Percentiles rank a stretch among this genome's conserved stretches.
Conservation (phyloP, 2,797 vertebrate genomes). For the Hirundo rustica region DNA sequence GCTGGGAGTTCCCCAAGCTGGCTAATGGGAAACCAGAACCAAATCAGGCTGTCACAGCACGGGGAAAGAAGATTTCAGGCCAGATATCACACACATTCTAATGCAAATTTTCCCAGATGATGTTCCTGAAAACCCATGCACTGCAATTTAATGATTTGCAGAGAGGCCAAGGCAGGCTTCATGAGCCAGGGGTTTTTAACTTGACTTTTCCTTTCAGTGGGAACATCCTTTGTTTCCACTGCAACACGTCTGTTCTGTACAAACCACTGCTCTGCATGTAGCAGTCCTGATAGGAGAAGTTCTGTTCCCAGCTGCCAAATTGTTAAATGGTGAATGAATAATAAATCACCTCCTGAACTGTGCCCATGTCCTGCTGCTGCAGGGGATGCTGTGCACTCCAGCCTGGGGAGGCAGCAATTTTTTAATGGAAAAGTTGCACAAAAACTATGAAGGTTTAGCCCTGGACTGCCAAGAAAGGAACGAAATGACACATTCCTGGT, state of each 20-base stretch:
- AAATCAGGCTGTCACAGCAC: neutral
- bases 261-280: neutral
- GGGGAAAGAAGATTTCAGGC: neutral
- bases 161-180: neutral
- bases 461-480: neutral
- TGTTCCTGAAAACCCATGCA: neutral
- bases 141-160: neutral
- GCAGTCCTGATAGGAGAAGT: neutral
- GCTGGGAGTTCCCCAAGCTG: neutral
- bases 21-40: neutral
- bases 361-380: neutral
- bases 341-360: slow-evolving; percentile 11
- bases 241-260: neutral
- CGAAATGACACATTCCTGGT: neutral
- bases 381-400: neutral
- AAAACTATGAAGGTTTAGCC: neutral
- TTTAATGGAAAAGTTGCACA: neutral
- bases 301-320: slow-evolving; percentile 18
- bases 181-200: neutral
- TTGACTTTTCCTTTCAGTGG: neutral
- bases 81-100: neutral
- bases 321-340: slow-evolving; percentile 37
- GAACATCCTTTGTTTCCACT: neutral
- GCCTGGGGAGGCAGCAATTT: neutral
- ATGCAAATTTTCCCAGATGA: neutral